These are phyloP conservation scores for Macrotrachela quadricornifera DNA, from an alignment of 1,140 invertebrate species.

Conservation along the genomic window DNA sequence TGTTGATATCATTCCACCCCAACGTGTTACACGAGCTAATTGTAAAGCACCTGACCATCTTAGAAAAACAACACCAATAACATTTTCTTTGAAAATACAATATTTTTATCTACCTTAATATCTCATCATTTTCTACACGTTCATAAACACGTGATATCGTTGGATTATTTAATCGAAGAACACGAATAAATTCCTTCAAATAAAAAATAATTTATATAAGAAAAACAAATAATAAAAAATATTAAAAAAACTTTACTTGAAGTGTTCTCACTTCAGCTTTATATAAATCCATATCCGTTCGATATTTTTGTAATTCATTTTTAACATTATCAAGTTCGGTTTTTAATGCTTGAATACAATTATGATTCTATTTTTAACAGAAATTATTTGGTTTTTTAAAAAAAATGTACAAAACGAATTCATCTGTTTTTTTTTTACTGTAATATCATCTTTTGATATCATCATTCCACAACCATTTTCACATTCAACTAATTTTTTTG, in stretches of 20 bases:
- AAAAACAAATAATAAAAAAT: not conserved
- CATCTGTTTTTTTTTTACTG: constrained; percentile 35
- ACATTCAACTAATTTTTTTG: constrained; percentile 70
- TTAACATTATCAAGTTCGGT: constrained; percentile 61
- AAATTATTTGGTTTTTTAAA: not conserved
- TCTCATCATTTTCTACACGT: constrained; percentile 74
- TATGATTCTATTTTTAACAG: constrained; percentile 42
- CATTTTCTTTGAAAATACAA: not conserved
- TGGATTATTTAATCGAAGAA: constrained; percentile 56
- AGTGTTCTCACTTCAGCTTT: constrained; percentile 62
- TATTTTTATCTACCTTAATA: constrained; percentile 35
- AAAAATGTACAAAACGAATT: not conserved
- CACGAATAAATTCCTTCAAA: not conserved
- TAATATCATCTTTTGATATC: constrained; percentile 77
- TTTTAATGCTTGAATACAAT: constrained; percentile 67
- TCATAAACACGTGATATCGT: constrained; percentile 35
- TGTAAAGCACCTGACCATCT: constrained; percentile 64
- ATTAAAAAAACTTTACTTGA: constrained; percentile 36
- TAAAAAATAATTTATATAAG: too few relatives aligned
- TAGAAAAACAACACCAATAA: not conserved
- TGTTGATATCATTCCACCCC: constrained; percentile 92
- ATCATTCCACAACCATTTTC: constrained; percentile 74
- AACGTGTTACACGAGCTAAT: constrained; percentile 64
- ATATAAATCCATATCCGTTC: constrained; percentile 62
- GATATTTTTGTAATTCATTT: constrained; percentile 57